A percentile compares a stretch with the other conserved stretches of the same genome.
Evolutionary conservation across 2,888 invertebrate species (phyloP).

Genomic region (Agrotis ipsilon): DNA sequence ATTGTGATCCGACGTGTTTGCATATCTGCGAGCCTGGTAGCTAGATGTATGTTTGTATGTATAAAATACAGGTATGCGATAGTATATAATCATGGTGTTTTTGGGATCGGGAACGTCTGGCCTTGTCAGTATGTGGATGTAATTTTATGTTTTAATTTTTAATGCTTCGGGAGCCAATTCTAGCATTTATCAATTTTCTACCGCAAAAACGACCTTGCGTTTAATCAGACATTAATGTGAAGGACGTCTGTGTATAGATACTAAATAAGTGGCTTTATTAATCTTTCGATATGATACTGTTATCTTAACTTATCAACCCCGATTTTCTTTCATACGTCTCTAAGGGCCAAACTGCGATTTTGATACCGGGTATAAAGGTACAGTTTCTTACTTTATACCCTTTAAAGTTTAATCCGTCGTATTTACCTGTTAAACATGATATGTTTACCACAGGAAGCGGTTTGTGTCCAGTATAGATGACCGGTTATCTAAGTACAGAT

Average conservation of each 20-base stretch:
- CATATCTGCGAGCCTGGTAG: conserved; percentile 64
- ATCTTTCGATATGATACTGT: conserved; percentile 13
- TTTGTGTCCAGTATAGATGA: conserved; percentile 34
- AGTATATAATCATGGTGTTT: background rate
- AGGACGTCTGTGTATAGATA: conserved; percentile 1
- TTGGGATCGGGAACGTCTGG: conserved; percentile 33
- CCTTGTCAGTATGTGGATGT: conserved; percentile 28
- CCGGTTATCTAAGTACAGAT: conserved; percentile 5
- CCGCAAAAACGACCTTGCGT: background rate
- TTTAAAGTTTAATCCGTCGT: conserved; percentile 7
- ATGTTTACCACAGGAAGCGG: conserved; percentile 30
- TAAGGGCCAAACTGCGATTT: conserved; percentile 8
- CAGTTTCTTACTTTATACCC: background rate
- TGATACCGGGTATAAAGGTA: conserved; percentile 5
- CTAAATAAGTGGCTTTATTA: background rate
- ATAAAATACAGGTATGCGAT: conserved; percentile 30
- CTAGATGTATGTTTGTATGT: conserved; percentile 29
- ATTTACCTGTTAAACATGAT: conserved; percentile 23
- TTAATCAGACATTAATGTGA: conserved; percentile 12
- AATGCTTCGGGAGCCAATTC: conserved; percentile 35
- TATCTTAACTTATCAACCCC: conserved; percentile 7
- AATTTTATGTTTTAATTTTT: conserved; percentile 30
- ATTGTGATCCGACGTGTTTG: conserved; percentile 65
- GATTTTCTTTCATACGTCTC: background rate
- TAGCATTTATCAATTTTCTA: conserved; percentile 1